Evolutionary conservation across 2,113 vertebrate genomes (phyloP), one percentile per base, ranked within the genome.

Genomic region (Diadophis punctatus): DNA sequence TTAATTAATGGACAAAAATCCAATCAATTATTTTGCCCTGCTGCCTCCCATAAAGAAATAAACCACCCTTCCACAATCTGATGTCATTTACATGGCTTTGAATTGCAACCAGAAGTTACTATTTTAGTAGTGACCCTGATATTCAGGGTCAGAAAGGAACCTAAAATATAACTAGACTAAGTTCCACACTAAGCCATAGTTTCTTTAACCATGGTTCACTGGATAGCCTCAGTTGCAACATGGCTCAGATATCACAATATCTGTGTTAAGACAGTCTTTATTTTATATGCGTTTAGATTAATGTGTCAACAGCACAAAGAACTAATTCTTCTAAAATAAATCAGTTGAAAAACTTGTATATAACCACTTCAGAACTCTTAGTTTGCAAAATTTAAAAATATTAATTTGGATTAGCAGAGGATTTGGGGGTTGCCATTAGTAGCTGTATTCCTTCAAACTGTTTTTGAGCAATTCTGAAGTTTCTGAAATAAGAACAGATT

Each of bases 401-500:
- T 88, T 92, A 39, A 53, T 92, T 86, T 39, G 22, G 46, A 55
- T 46, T 85, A n/a, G 34, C 16, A 80, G n/a, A 39, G 34, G 16
- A 80, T 39, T 80, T 80, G n/a, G 18, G 34, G 68, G 16, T 80
- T 80, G 91, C 86, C 74, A 9, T 7, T 39, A 53, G 74, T 30
- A 4, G 58, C 89, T 96, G 94, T 96, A 93, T 80, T 80, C 68
- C n/a, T 80, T 80, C 34, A 80, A 20, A 80, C 16, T 39, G n/a
- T 20, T 80, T 80, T 80, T 20, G 16, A 80, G 18, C 16, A 39
- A 20, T 95, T 96, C 93, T 46, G 92, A 94, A 95, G 93, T 90
- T 90, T 94, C 94, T 93, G 91, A 89, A 89, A 95, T 93, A 87
- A 27, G 34, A 90, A 30, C 88, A 92, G 93, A 95, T 93, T 96